These are phyloP conservation scores for Natrix natrix DNA, from an alignment of 2,797 vertebrate genomes.

Conservation along the genomic window DNA sequence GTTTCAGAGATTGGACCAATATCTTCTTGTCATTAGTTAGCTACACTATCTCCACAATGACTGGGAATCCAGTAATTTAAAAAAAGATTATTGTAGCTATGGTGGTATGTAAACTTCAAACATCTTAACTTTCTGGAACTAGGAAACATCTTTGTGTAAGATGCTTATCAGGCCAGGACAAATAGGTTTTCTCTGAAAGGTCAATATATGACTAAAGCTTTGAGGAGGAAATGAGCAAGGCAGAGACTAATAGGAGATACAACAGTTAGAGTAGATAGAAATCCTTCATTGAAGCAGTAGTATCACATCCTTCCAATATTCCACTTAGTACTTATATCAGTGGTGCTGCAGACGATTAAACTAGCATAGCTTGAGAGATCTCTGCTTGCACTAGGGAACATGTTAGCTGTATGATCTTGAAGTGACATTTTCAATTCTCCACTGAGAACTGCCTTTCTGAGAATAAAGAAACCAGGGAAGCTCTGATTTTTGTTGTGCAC, in stretches of 20 bases:
- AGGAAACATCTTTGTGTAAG: not conserved
- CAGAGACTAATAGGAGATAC: not conserved
- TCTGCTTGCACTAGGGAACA: slow-evolving; percentile 1
- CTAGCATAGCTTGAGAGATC: not conserved
- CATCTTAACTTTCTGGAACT: not conserved
- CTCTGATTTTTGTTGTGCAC: slow-evolving; percentile 5
- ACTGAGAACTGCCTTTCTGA: not conserved
- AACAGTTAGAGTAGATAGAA: not conserved
- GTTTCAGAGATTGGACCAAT: not conserved
- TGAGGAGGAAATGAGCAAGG: not conserved
- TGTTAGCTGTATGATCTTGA: not conserved
- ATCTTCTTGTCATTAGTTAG: not conserved
- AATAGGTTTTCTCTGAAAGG: not conserved
- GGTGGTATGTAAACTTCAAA: not conserved
- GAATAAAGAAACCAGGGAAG: slow-evolving; percentile 6
- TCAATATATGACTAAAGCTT: not conserved
- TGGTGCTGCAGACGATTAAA: not conserved
- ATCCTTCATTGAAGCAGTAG: not conserved
- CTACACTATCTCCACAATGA: not conserved
- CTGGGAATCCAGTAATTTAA: not conserved
- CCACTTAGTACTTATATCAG: not conserved
- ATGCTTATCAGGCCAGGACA: not conserved
- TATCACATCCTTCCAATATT: not conserved
- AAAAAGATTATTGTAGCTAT: not conserved
- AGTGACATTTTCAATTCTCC: not conserved